These are phyloP conservation scores for Spialia ferax DNA, from an alignment of 2,888 invertebrate species.

Conservation along the genomic window DNA sequence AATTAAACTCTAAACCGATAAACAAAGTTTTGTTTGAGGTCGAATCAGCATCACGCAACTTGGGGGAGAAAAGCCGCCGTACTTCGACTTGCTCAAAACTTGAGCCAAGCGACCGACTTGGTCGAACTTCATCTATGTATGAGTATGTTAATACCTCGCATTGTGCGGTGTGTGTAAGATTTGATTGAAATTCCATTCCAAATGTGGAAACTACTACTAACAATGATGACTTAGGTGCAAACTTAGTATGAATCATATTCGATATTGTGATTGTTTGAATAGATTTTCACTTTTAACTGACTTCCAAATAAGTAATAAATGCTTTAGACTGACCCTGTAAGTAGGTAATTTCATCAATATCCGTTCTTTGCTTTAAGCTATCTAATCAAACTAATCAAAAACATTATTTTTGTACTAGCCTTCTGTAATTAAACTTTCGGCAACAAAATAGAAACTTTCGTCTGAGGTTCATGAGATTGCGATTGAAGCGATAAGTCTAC, in stretches of 20 bases:
- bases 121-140: conserved; percentile 5
- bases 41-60: conserved; percentile 76
- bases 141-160: background rate
- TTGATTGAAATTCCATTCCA: background rate
- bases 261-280: too few species aligned
- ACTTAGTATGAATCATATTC: too few species aligned
- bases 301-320: too few species aligned
- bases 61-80: conserved; percentile 66
- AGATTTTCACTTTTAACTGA: too few species aligned
- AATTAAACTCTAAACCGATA: conserved; percentile 68
- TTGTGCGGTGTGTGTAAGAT: background rate
- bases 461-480: conserved; percentile 70
- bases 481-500: conserved; percentile 68
- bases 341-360: too few species aligned
- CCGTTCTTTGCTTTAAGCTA: too few species aligned
- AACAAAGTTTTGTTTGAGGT: conserved; percentile 67
- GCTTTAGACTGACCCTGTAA: too few species aligned
- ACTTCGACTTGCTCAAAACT: conserved; percentile 41
- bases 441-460: conserved; percentile 70
- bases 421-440: conserved; percentile 63
- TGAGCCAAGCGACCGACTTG: conserved; percentile 14
- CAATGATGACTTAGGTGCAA: background rate
- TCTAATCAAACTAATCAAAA: background rate
- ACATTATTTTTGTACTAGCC: conserved; percentile 2
- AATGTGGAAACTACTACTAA: background rate